Evolutionary conservation across 1,140 invertebrate genomes (phyloP).

Genomic region (Platyscapa corneri): DNA sequence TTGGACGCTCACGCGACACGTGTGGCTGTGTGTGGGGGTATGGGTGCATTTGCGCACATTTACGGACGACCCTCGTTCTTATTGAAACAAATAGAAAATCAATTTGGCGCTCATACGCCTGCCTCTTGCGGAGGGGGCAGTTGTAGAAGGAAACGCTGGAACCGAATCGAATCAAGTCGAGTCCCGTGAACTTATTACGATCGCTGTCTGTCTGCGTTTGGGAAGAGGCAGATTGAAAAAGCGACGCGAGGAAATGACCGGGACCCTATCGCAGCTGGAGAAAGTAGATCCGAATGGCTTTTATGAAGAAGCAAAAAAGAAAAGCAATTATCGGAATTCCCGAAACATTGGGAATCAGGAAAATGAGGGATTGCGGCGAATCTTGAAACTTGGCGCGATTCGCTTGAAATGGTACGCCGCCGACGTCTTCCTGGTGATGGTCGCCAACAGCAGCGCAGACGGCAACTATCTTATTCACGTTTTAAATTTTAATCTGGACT

Average conservation of each 20-base stretch:
- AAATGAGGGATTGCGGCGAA: slow-evolving; percentile 12
- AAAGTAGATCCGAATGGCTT: neutral
- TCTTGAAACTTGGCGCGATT: slow-evolving; percentile 6
- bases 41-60: neutral
- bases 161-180: neutral
- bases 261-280: neutral
- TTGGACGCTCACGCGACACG: neutral
- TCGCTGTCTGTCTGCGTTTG: neutral
- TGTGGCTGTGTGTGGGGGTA: too few relatives aligned
- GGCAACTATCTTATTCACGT: too few relatives aligned
- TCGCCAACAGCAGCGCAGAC: neutral
- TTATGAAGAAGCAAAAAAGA: neutral
- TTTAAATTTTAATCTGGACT: too few relatives aligned
- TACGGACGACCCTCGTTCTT: neutral
- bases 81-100: slow-evolving; percentile 57
- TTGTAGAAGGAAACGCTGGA: slow-evolving; percentile 18
- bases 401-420: neutral
- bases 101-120: slow-evolving; percentile 45
- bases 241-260: slow-evolving; percentile 25
- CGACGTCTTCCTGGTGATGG: neutral
- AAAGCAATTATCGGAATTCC: slow-evolving; percentile 29
- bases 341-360: slow-evolving; percentile 12
- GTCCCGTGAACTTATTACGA: slow-evolving; percentile 44
- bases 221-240: slow-evolving; percentile 27
- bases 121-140: neutral